Evolutionary conservation across 2,888 invertebrate species (phyloP), one percentile per base, ranked within the genome.

Genomic region (Agonopterix alstromeriana): DNA sequence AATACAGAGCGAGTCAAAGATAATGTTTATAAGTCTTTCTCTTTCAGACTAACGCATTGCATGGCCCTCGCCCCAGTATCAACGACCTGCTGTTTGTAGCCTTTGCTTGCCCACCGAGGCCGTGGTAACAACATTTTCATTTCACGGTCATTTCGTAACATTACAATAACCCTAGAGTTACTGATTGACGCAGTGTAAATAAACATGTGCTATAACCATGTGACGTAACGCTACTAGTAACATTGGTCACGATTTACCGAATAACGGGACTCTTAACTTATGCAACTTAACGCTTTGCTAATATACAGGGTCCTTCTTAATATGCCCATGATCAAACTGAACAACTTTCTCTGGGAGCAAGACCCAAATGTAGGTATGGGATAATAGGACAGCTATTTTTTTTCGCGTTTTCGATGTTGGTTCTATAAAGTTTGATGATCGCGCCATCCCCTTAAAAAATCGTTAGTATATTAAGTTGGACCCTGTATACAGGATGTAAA

Each of bases 101-200:
- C 66, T 73, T 45, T 49, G 45, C 49, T 73, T 71, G 69, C 66
- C 67, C 66, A 59, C 70, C 61, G 73, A 68, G 73, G 64, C 69
- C 72, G 74, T 77, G 73, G 79, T 75, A 77, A 74, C 71, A 73
- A 72, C 73, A 77, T 79, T 80, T 79, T 75, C 69, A 78, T 80
- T 82, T 84, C 81, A 84, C 80, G 82, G 83, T 73, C 78, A 75
- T 84, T 84, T 82, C 76, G 76, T 81, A 81, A 82, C 70, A 72
- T 81, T 82, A 77, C 75, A 78, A 76, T 74, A 74, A 71, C 65
- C 67, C 67, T 63, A 62, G 63, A 69, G 67, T 63, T 63, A 57
- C 55, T 60, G 63, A 67, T 63, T 69, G 68, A 63, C 57, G 60
- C 35, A 65, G 63, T 63, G 69, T 75, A 74, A 74, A 78, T 73